Base-by-base conservation (phyloP, 2,888 invertebrate genomes). In the Drosophila paracracens region DNA sequence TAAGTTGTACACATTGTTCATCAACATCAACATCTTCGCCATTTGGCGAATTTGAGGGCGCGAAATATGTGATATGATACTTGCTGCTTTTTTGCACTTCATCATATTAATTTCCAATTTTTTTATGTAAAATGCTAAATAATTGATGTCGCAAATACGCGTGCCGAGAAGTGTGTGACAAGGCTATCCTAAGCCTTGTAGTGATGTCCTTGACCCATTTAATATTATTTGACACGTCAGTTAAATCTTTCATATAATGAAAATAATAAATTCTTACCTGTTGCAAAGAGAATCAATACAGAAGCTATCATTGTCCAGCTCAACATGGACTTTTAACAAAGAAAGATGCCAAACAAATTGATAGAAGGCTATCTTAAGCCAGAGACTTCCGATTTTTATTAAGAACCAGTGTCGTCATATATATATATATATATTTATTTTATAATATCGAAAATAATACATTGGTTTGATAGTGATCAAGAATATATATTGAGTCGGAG, bases 1-100 rank as follows among this genome's bases (percentile, higher is more conserved):
- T 96, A 94, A 94, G 94, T 75, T 38, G 21, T 2, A 21, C 16
- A 7, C 16, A 7, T 46, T 46, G 16, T 46, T 7, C 4, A 7
- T 13, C 21, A 46, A 21, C 21, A 46, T 21, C 13, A 46, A 21
- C 46, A 21, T 21, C 21, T 21, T 43, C 13, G 13, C 21, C 21
- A 43, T 21, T 43, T 43, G 43, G 43, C 21, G 13, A 43, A 13
- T 13, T 13, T 13, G 21, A 13, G 13, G 13, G 6, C 21, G 21
- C 3, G 43, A 21, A 46, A 43, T 4, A 13, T 7, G 43, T 21
- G 13, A 46, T 13, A 7, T 21, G 7, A 21, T 46, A 43, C 2
- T n/a, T 43, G 40, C 10, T 40, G 5, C 2, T n/a, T 18, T 18
- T 38, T 38, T 40, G 40, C 40, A 40, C 8, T 40, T 40, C n/a